Evolutionary conservation across 2,888 invertebrate genomes (phyloP).

Genomic region (Drosophila maculinotata): DNA sequence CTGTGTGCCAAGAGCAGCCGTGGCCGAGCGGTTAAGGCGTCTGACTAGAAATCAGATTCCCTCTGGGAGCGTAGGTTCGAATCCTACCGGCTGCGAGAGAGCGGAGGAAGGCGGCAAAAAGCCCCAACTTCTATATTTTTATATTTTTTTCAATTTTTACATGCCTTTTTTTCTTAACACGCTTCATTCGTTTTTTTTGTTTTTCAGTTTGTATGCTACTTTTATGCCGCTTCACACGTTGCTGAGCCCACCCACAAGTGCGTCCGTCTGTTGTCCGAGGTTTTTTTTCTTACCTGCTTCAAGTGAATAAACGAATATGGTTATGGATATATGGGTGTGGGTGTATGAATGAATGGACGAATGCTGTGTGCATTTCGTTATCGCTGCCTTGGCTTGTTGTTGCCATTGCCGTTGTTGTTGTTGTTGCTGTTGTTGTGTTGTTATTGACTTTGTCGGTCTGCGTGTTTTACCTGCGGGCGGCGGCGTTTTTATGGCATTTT

Average conservation of each 20-base stretch:
- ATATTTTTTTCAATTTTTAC: slow-evolving; percentile 7
- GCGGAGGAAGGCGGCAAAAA: neutral
- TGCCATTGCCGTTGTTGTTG: slow-evolving; percentile 15
- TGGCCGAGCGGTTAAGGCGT: slow-evolving; percentile 84
- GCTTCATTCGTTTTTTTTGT: slow-evolving; percentile 50
- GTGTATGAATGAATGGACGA: slow-evolving; percentile 69
- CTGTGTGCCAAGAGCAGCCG: slow-evolving; percentile 71
- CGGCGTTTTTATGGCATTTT: slow-evolving; percentile 73
- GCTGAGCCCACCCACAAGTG: slow-evolving; percentile 74
- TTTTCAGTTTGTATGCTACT: slow-evolving; percentile 38
- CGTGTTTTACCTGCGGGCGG: slow-evolving; percentile 68
- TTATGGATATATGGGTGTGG: slow-evolving; percentile 52
- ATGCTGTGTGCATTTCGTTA: slow-evolving; percentile 64
- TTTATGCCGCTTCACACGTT: slow-evolving; percentile 44
- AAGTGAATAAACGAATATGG: slow-evolving; percentile 55
- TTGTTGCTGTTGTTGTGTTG: slow-evolving; percentile 15
- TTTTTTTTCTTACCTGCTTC: slow-evolving; percentile 53
- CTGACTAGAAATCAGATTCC: slow-evolving; percentile 84
- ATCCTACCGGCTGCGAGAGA: slow-evolving; percentile 74
- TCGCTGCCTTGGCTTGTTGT: slow-evolving; percentile 24
- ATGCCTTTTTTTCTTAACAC: slow-evolving; percentile 26
- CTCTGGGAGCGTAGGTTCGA: slow-evolving; percentile 84
- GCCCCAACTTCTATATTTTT: slow-evolving; percentile 19
- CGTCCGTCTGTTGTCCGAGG: slow-evolving; percentile 52
- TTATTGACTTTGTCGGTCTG: slow-evolving; percentile 58